Base-by-base conservation (phyloP, 2,797 vertebrate species). In the Nannoperca australis region DNA sequence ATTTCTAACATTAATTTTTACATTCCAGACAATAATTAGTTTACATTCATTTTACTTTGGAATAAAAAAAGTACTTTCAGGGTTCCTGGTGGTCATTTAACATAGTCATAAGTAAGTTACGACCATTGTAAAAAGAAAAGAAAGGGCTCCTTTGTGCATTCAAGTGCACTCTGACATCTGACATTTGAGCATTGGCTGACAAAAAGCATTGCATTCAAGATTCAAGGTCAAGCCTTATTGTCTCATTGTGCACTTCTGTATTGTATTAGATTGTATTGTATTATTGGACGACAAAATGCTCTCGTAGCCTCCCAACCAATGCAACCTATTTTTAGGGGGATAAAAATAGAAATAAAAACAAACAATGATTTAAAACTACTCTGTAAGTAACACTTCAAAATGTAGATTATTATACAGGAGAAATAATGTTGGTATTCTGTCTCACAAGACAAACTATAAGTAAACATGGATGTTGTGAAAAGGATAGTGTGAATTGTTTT, bases 141-240 rank as follows among this genome's bases (percentile, higher is more conserved):
- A 66, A 27, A 8, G 3, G 4, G 10, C 20, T 42, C 7, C 11
- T 47, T 54, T 66, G 13, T 49, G 4, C 30, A 8, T 47, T 62
- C 32, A 32, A 32, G 20, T 34, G 3, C 1, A 0, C 34, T 38
- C 12, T 60, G n/a, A 30, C 10, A 53, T 22, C 17, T 53, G 40
- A 69, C n/a, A 64, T 59, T 50, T 53, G 17, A 64, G 53, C 54
- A 15, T 34, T 11, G 2, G n/a, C 53, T 36, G 11, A 74, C 59
- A 17, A 59, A 70, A 63, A 58, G 9, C 63, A 45, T 38, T 38
- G 22, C 15, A 30, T 50, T 56, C 11, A 12, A 32, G 24, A 11
- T 64, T 51, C n/a, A 61, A 44, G 34, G 27, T 70, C 58, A 2
- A 7, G 22, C 5, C 54, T 40, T 40, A 45, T 47, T 38, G 71